Conservation (phyloP, 2,888 invertebrate genomes). For the Mesorhabditis belari region DNA sequence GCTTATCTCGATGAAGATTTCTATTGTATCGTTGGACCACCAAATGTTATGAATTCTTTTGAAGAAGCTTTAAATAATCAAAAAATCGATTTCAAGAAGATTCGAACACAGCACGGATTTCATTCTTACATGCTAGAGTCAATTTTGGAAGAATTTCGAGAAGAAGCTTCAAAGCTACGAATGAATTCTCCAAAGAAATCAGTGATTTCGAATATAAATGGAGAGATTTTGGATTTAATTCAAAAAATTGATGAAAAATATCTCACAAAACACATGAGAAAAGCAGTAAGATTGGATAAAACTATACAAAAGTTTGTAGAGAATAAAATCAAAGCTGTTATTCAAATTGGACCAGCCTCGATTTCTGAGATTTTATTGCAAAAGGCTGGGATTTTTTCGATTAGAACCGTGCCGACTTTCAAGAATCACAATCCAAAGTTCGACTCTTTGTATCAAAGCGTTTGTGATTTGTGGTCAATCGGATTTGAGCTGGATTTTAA, state of each 20-base stretch:
- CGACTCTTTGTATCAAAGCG: slow-evolving; percentile 9
- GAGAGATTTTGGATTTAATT: slow-evolving; percentile 10
- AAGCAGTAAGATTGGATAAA: slow-evolving; percentile 32
- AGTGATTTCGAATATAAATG: slow-evolving; percentile 40
- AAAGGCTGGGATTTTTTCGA: not conserved
- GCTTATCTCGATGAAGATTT: slow-evolving; percentile 22
- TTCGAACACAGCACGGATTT: slow-evolving; percentile 36
- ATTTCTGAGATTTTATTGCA: not conserved
- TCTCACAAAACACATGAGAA: slow-evolving; percentile 25
- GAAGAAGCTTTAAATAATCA: slow-evolving; percentile 1
- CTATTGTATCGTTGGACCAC: slow-evolving; percentile 26
- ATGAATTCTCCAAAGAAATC: slow-evolving; percentile 8
- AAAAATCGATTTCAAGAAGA: slow-evolving; percentile 15
- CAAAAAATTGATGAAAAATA: slow-evolving; percentile 19
- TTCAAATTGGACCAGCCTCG: slow-evolving; percentile 42
- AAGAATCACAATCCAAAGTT: not conserved
- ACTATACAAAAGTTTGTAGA: slow-evolving; percentile 18
- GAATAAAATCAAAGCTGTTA: slow-evolving; percentile 10
- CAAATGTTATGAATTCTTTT: slow-evolving; percentile 10
- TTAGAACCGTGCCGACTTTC: not conserved
- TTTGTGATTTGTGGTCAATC: slow-evolving; percentile 22
- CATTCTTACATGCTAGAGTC: slow-evolving; percentile 39
- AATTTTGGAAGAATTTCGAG: slow-evolving; percentile 22
- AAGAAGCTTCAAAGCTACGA: not conserved
- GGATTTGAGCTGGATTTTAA: slow-evolving; percentile 18